phyloP scores from a whole-genome alignment of 2,113 vertebrate genomes.

The Upupa epops region DNA sequence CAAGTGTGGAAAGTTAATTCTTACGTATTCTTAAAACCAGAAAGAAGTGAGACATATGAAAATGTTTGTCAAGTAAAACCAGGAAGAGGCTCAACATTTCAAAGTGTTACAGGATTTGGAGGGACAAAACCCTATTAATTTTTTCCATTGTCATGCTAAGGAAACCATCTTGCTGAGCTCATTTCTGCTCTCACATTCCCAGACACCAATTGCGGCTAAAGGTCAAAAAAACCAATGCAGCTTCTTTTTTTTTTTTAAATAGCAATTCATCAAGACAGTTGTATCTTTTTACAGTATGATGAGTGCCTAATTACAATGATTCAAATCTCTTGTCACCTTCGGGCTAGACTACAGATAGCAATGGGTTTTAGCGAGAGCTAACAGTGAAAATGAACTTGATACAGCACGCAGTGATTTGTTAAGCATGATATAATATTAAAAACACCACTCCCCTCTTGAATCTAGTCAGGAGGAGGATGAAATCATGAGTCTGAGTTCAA shows the following conservation, averaged over 20 bases:
- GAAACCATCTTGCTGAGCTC: neutral
- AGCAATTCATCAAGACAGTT: conserved; percentile 29
- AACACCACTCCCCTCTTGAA: conserved; percentile 37
- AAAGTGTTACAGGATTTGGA: neutral
- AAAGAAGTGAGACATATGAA: neutral
- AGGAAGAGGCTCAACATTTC: neutral
- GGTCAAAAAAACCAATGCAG: neutral
- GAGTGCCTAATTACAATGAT: conserved; percentile 64
- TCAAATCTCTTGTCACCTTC: conserved; percentile 65
- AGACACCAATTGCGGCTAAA: neutral
- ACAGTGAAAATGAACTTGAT: conserved; percentile 59
- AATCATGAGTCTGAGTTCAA: conserved; percentile 62
- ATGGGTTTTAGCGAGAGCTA: conserved; percentile 44
- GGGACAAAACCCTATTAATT: neutral
- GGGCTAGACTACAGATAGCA: conserved; percentile 60
- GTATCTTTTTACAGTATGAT: conserved; percentile 56
- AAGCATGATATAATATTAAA: conserved; percentile 52
- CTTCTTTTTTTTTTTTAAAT: neutral
- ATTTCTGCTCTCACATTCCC: neutral
- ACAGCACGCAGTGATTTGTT: conserved; percentile 57
- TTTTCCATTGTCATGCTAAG: neutral
- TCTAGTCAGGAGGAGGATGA: conserved; percentile 46
- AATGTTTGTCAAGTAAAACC: neutral
- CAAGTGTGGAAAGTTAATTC: neutral
- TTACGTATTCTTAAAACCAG: neutral